Conservation (phyloP, 2,113 vertebrate genomes). For the Guaruba guarouba region DNA sequence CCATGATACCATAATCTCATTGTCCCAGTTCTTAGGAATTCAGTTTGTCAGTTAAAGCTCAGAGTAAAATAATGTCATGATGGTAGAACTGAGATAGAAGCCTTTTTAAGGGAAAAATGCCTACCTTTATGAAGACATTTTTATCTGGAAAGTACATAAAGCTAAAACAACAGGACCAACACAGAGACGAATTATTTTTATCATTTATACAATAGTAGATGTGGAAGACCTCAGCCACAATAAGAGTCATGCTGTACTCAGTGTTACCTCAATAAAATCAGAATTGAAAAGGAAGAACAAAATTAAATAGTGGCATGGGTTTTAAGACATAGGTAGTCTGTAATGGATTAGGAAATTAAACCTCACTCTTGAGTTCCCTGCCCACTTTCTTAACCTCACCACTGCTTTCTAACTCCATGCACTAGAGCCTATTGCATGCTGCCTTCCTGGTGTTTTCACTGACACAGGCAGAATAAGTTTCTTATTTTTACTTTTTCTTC, state of each 20-base stretch:
- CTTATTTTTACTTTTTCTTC: accelerated
- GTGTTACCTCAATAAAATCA: background rate
- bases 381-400: background rate
- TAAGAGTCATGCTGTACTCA: background rate
- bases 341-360: background rate
- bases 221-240: background rate
- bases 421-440: background rate
- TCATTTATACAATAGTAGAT: background rate
- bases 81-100: background rate
- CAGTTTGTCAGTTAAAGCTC: background rate
- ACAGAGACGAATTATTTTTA: background rate
- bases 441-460: background rate
- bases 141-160: background rate
- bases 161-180: background rate
- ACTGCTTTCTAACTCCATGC: background rate
- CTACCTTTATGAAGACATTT: background rate
- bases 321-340: accelerated
- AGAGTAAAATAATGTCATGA: background rate
- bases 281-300: background rate
- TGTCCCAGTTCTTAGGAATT: background rate
- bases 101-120: background rate
- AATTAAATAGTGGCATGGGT: background rate
- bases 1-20: slow-evolving; percentile 13
- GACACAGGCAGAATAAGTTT: background rate
- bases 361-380: background rate